Percentiles rank a stretch among this genome's conserved stretches.
phyloP scores from a whole-genome alignment of 2,888 invertebrate genomes.

The Heliothis peltigera region DNA sequence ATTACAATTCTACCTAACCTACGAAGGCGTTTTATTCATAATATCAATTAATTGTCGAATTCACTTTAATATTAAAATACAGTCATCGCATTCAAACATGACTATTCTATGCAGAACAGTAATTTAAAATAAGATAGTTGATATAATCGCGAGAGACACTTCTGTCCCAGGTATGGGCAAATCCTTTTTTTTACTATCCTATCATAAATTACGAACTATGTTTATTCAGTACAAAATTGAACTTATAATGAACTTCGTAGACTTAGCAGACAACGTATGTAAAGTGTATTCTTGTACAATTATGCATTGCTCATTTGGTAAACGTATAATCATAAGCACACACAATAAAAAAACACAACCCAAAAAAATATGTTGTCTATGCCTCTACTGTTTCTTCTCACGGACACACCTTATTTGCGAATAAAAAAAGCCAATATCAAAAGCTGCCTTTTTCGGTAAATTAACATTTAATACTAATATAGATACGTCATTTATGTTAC shows the following conservation, averaged over 20 bases:
- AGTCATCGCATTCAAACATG: slow-evolving; percentile 14
- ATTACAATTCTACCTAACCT: slow-evolving; percentile 51
- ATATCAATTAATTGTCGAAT: slow-evolving; percentile 44
- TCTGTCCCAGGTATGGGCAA: background rate
- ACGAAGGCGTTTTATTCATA: slow-evolving; percentile 55
- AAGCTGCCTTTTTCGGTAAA: slow-evolving; percentile 10
- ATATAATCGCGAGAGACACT: background rate
- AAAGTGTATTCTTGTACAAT: slow-evolving; percentile 31
- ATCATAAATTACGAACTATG: background rate
- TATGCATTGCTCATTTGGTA: slow-evolving; percentile 25
- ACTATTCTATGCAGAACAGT: background rate
- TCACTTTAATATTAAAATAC: slow-evolving; percentile 18
- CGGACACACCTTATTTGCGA: slow-evolving; percentile 4
- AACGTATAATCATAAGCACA: background rate
- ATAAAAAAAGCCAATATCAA: slow-evolving; percentile 12
- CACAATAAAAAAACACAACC: slow-evolving; percentile 51
- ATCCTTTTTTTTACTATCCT: background rate
- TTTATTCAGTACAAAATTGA: background rate
- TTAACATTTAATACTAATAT: background rate
- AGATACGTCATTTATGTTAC: background rate
- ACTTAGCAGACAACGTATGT: slow-evolving; percentile 1
- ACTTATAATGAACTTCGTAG: slow-evolving; percentile 15
- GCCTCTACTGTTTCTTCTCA: slow-evolving; percentile 7
- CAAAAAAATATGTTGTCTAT: slow-evolving; percentile 31
- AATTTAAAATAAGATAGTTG: background rate